Base-by-base conservation (phyloP, 2,888 invertebrate genomes). In the Sphaerophoria rueppellii region DNA sequence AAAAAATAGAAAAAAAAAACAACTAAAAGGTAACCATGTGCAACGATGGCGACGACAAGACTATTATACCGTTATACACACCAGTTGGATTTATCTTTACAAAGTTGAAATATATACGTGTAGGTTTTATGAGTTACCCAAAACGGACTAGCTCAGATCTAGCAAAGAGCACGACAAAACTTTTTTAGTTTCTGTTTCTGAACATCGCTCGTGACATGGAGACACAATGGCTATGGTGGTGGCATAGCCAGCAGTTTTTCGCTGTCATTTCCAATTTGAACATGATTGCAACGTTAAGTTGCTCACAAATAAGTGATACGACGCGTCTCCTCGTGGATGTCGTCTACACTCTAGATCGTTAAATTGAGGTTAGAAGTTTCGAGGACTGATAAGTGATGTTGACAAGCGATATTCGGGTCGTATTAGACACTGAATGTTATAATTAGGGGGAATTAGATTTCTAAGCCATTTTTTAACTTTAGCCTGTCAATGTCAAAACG, bases 251-350 rank as follows among this genome's bases (percentile, higher is more conserved):
- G 63, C 57, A 74, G 55, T 82, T 79, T 79, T 79, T 57, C 70
- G 82, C 78, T 78, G 82, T 78, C 70, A 74, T 74, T 74, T 82
- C 70, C 79, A 79, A 79, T 79, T 60, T 82, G 73, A 58, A 70
- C 65, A 58, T 65, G 69, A 82, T 79, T 73, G 69, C 50, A 57
- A 78, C 78, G 67, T 58, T 63, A 58, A 58, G 72, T 78, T 61
- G 61, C 58, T 24, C 46, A 35, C 11, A 63, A 57, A 37, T 60
- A 67, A 70, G 46, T 77, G 37, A 58, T 65, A 72, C 48, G 24
- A 24, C 24, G 24, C 24, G 24, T 24, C 24, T 24, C 24, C 24
- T 24, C 1, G 24, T 24, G 24, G 1, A 2, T 24, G 24, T 24
- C 24, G 0, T 35, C 35, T 60, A 60, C 60, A 60, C 60, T 60